Evolutionary conservation across 2,113 vertebrate species (phyloP), one percentile per base, ranked within the genome.

Genomic region (Lates calcarifer): DNA sequence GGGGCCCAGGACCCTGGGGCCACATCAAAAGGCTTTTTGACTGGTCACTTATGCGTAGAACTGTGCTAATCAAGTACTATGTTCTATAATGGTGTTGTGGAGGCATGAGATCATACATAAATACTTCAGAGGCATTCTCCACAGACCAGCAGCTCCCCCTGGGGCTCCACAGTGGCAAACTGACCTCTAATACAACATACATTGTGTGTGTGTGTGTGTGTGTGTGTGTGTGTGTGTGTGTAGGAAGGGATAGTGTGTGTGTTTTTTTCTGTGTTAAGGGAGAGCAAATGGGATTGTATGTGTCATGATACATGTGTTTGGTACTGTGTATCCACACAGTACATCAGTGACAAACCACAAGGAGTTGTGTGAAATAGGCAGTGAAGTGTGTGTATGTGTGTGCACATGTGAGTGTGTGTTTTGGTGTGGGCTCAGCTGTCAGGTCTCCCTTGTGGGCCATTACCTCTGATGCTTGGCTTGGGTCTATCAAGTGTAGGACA

Each of bases 401-500:
- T n/a, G 56, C 51, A 63, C 51, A 60, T 60, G 39, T 8, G 6
- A n/a, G 5, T 8, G 68, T 58, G 20, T 57, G 63, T 71, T 60
- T 69, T 51, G 22, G 45, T 79, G 24, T 55, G 71, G 74, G 72
- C 83, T 89, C 87, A 87, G 84, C 78, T 91, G 90, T 87, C 89
- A 87, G 81, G 78, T 70, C 79, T 89, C 87, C 75, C 85, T 66
- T 69, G 84, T 62, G 89, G 85, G 73, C 87, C 76, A 88, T 94
- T 91, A 94, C 76, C 76, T 90, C 53, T 73, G 78, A 87, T 79
- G 83, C 69, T 76, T 77, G 86, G 80, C 85, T 41, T 47, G 79
- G 35, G 68, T 90, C 85, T 85, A 91, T 87, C 82, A 86, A 84
- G 88, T 83, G 81, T n/a, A 64, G 65, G 83, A 87, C 86, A 86